Base-by-base conservation (phyloP, 37 sponge, comb jelly and placozoan species). In the Agelas oroides region DNA sequence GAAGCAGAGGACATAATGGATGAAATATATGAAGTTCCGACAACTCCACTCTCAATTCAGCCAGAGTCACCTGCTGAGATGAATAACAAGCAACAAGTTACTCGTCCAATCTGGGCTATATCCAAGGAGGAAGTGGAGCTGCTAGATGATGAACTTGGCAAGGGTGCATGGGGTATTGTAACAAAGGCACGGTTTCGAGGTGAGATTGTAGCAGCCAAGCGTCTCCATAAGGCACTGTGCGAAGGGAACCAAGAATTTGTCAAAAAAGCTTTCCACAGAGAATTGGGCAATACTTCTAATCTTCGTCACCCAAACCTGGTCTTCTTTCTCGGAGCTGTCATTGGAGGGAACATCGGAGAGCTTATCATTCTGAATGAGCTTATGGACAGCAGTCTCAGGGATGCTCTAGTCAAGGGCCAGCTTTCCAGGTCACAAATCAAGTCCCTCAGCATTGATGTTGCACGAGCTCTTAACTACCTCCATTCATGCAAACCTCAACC, bases 351-450 rank as follows among this genome's bases (percentile, higher is more conserved):
- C 65, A 34, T 21, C 11, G 41, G 41, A 23, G 61, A 35, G 33
- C 83, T 59, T 23, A 55, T 38, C 55, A 82, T 88, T 13, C 57
- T 88, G 27, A 88, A 77, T 23, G 89, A 88, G 58, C 61, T 88
- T 52, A 88, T 88, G 89, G 81, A 88, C 37, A 56, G 68, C 39
- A 88, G 78, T 59, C 71, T 80, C 20, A 83, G 89, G 30, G 67
- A 67, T 52, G 78, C 65, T 40, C 59, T 70, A 25, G 76, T 68
- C 3, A 8, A 46, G 46, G 46, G 46, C 6, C 46, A 46, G 46
- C 46, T 46, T 46, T 46, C 46, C 8, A 3, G 46, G 46, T 46
- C 46, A 46, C 46, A 46, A 46, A 46, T 46, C 46, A 46, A 46
- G 46, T 46, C 46, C 46, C 3, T 46, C 46, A 46, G 46, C 46